Evolutionary conservation across 2,797 vertebrate species (phyloP).

Genomic region (Paedocypris micromegethes): DNA sequence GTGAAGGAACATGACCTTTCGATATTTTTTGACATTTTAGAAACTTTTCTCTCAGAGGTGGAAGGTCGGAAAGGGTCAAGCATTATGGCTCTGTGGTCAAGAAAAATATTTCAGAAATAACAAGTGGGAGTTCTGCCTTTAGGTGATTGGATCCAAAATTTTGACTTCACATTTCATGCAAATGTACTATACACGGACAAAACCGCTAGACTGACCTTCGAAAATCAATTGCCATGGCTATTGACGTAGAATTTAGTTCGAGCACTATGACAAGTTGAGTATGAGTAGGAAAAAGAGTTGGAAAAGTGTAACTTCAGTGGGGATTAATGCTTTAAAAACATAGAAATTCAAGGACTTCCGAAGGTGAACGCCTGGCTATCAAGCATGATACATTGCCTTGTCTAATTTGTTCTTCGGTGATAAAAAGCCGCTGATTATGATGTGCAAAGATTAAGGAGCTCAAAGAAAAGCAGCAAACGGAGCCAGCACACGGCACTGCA

Average conservation of each 20-base stretch:
- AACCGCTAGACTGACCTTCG: too few relatives aligned
- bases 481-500: conserved; percentile 5
- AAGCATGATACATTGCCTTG: conserved; percentile 49
- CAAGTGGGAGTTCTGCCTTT: neutral
- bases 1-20: conserved; percentile 9
- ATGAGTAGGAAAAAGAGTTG: conserved; percentile 15
- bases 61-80: neutral
- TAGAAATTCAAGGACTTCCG: conserved; percentile 49
- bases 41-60: neutral
- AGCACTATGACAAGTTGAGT: conserved; percentile 37
- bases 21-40: conserved; percentile 9
- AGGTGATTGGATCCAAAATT: conserved; percentile 11
- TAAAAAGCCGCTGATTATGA: conserved; percentile 53
- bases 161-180: neutral
- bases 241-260: conserved; percentile 1
- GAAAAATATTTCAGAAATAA: conserved; percentile 28
- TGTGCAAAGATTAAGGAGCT: conserved; percentile 48
- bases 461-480: conserved; percentile 48
- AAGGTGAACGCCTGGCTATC: conserved; percentile 50
- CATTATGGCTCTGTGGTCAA: conserved; percentile 27
- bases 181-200: too few relatives aligned
- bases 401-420: conserved; percentile 51
- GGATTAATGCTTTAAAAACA: conserved; percentile 46
- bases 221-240: too few relatives aligned
- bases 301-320: conserved; percentile 28